A percentile compares a stretch with the other conserved stretches of the same genome.
Evolutionary conservation across 1,140 invertebrate genomes (phyloP).

Genomic region (Cephus cinctus): DNA sequence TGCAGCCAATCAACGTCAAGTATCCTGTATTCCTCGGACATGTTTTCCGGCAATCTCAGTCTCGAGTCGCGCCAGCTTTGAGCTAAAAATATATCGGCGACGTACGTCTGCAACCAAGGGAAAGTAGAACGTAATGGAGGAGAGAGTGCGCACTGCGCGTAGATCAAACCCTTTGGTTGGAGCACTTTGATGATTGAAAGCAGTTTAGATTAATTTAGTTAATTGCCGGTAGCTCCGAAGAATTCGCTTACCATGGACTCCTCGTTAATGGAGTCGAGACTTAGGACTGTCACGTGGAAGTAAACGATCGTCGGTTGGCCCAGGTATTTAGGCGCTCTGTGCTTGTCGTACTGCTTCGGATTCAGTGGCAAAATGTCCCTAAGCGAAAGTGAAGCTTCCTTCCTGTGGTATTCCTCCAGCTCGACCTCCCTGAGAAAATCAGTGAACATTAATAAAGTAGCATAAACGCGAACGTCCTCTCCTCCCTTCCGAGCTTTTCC

Average conservation of each 20-base stretch:
- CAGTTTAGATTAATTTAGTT: slow-evolving; percentile 1
- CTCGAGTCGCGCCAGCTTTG: slow-evolving; percentile 89
- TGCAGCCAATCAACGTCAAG: slow-evolving; percentile 88
- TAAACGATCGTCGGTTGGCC: slow-evolving; percentile 85
- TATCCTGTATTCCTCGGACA: slow-evolving; percentile 89
- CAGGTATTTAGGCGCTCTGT: slow-evolving; percentile 79
- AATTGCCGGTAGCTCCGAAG: not conserved
- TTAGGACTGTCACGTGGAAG: slow-evolving; percentile 86
- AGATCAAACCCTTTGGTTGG: too few relatives aligned
- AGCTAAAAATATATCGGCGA: slow-evolving; percentile 88
- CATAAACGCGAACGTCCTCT: not conserved
- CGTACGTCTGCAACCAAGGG: slow-evolving; percentile 74
- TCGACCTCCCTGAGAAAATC: slow-evolving; percentile 43
- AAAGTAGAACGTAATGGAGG: slow-evolving; percentile 1
- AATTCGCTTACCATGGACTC: slow-evolving; percentile 77
- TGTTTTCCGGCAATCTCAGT: slow-evolving; percentile 82
- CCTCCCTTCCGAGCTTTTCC: not conserved
- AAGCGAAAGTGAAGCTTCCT: slow-evolving; percentile 62
- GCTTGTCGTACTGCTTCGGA: slow-evolving; percentile 86
- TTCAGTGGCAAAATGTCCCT: slow-evolving; percentile 81
- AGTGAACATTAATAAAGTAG: not conserved
- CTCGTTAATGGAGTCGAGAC: slow-evolving; percentile 86
- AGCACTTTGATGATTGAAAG: too few relatives aligned
- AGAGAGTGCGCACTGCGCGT: too few relatives aligned
- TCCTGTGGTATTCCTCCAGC: slow-evolving; percentile 48